Evolutionary conservation across 2,888 invertebrate species (phyloP), one percentile per base, ranked within the genome.

Genomic region (Calameuta pallipes): DNA sequence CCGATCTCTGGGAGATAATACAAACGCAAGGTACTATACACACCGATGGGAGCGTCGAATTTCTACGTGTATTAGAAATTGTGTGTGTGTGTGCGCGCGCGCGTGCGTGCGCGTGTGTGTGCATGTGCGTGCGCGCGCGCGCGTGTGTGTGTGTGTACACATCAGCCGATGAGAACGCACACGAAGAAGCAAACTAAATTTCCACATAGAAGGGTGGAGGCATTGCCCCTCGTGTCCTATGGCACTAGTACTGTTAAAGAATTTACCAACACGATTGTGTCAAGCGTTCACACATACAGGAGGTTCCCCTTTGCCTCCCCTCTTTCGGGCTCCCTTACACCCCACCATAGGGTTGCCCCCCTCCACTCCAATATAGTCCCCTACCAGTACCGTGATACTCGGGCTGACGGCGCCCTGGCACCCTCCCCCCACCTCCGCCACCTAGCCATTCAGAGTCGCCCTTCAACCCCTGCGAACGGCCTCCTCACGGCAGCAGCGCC

Each of bases 181-280:
- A 76, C 73, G 74, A 33, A 75, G 33, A 75, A 73, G 76, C 68
- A 83, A 84, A 85, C 85, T 86, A 84, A 85, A 87, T 86, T 87
- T 86, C 83, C 83, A 83, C 84, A 82, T 82, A 84, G 79, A 82
- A 79, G 73, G 78, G 80, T 78, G 84, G 81, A 87, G 85, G 85
- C 85, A 85, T 85, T 86, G 87, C 86, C 84, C 86, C 85, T 84
- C 83, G 81, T 79, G 74, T 74, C 36, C 73, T 71, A 30, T 15
- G 33, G 56, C 23, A 56, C 56, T 23, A 56, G 23, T 6, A 56
- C 56, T 9, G 23, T 56, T 23, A 15, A 56, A 56, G 56, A 56
- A 15, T 56, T 56, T 56, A 56, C 56, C 56, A 56, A 23, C 56
- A 56, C 56, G 9, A 56, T 56, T 56, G 23, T 56, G 9, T 9